These are phyloP conservation scores for Steatornis caripensis DNA, from an alignment of 2,113 vertebrate genomes.

Conservation along the genomic window DNA sequence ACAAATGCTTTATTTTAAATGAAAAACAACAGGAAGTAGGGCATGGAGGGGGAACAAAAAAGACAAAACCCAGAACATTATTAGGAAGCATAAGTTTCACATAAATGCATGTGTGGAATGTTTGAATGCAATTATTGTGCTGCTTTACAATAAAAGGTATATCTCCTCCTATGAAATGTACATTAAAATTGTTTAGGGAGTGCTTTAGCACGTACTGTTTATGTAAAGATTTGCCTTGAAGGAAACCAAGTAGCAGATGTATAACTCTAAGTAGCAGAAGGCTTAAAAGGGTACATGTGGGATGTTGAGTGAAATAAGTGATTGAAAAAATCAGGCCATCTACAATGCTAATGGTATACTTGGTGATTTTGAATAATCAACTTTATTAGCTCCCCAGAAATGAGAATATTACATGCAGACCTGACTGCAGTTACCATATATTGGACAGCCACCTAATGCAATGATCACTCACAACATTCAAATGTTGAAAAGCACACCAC, in stretches of 20 bases:
- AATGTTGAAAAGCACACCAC: not conserved
- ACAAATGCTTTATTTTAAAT: not conserved
- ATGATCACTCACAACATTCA: not conserved
- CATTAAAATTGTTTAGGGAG: not conserved
- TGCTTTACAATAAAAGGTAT: not conserved
- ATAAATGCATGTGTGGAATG: not conserved
- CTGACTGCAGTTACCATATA: constrained; percentile 7
- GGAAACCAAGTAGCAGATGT: not conserved
- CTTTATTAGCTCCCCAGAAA: constrained; percentile 1
- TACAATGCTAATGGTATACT: not conserved
- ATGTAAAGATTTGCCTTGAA: not conserved
- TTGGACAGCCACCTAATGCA: not conserved
- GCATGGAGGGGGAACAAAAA: not conserved
- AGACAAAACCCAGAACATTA: not conserved
- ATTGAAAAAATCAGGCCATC: not conserved
- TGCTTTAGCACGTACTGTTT: not conserved
- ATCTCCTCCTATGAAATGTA: not conserved
- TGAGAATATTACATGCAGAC: not conserved
- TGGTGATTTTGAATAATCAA: constrained; percentile 29
- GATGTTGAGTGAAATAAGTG: not conserved
- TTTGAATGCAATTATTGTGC: not conserved
- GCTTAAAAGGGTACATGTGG: not conserved
- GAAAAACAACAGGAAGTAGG: not conserved
- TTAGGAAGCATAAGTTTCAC: not conserved
- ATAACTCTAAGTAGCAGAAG: not conserved